Base-by-base conservation (phyloP, 2,113 vertebrate genomes). In the Butastur rufipennis region DNA sequence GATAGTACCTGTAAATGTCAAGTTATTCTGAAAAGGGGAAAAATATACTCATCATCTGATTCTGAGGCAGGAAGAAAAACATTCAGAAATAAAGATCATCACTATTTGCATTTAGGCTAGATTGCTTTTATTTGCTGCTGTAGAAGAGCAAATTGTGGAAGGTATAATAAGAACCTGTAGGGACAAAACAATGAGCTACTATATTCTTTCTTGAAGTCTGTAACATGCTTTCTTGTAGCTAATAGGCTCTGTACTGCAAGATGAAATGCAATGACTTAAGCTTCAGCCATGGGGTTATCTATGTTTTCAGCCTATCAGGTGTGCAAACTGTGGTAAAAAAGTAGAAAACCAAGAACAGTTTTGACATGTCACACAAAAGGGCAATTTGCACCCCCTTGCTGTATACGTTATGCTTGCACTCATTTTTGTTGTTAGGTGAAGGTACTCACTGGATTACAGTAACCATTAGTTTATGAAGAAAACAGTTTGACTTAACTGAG, bases 1-100 rank as follows among this genome's bases (percentile, higher is more conserved):
- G 98, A 99, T 99, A 96, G 99, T 99, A 99, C 99, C 99, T 98
- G 99, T 99, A 99, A 99, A 99, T 91, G 99, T 99, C 99, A 99
- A 99, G 99, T 99, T 99, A 99, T 99, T 99, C 99, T 99, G 99
- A 99, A 99, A 99, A 99, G 97, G 97, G 88, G 95, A 96, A 96
- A 97, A 98, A 98, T 48, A 98, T 7, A 89, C 88, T 98, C 62
- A 98, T 96, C 94, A 98, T 97, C 94, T 94, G 88, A 87, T 96
- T 97, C 90, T 81, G 83, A 93, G 88, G 86, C 36, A 90, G 62
- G 67, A 79, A 95, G 22, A 95, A 91, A 94, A 86, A 45, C 43
- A 96, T 58, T 88, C 68, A 94, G 96, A 90, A 90, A 86, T 21
- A 67, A 86, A 74, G 31, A 82, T 63, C 29, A 50, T 34, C 17